Conservation (phyloP, 2,888 invertebrate genomes). For the Monochamus alternatus region DNA sequence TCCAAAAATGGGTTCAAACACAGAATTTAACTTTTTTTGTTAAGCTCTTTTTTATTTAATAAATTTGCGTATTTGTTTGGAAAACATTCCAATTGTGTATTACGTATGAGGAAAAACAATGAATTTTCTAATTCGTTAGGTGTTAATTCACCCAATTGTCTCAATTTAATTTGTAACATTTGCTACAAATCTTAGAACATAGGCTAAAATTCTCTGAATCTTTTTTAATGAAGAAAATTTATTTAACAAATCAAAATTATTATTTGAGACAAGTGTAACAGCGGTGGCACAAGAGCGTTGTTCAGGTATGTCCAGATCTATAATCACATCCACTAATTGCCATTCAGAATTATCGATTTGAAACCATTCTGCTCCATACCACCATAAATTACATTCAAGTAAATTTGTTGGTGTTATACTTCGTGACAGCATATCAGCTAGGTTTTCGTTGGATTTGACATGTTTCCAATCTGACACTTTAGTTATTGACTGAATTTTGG, state of each 20-base stretch:
- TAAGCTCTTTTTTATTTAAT: not conserved
- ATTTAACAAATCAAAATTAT: not conserved
- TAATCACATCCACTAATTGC: no score
- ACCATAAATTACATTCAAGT: not conserved
- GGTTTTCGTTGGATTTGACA: no score
- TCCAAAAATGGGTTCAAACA: constrained; percentile 19
- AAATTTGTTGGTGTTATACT: not conserved
- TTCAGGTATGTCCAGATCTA: not conserved
- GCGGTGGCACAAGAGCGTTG: not conserved
- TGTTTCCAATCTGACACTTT: no score
- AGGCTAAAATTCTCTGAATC: no score
- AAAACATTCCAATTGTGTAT: constrained; percentile 13
- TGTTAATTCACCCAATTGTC: no score
- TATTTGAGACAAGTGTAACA: not conserved
- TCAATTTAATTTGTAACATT: no score
- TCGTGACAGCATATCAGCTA: no score
- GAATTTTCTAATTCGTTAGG: no score
- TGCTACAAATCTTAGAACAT: no score
- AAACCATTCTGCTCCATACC: not conserved
- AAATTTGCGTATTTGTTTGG: not conserved
- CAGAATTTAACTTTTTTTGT: constrained; percentile 5
- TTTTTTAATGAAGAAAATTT: not conserved
- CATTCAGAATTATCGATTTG: not conserved
- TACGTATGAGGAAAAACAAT: no score
- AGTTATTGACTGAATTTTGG: not conserved